Conservation (phyloP, 2,113 vertebrate species). For the Xenopus laevis region DNA sequence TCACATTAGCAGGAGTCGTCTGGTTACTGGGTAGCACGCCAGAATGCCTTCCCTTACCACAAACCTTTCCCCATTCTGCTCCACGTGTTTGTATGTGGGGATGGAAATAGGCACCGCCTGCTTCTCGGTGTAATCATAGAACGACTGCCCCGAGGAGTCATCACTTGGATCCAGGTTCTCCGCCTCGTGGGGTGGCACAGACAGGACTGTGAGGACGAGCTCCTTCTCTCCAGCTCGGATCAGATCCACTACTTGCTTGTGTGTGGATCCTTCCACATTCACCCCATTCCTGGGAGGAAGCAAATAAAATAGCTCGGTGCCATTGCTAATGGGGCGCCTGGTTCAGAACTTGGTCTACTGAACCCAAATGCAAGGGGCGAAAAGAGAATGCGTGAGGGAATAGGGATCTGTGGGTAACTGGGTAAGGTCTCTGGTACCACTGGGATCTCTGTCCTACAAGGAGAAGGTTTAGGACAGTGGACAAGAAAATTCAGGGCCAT, state of each 20-base stretch:
- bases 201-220: slow-evolving; percentile 86
- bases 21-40: too few species aligned
- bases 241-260: slow-evolving; percentile 98
- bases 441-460: too few species aligned
- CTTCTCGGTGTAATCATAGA: slow-evolving; percentile 94
- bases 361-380: too few species aligned
- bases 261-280: slow-evolving; percentile 92
- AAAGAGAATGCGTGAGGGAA: too few species aligned
- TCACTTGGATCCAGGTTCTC: slow-evolving; percentile 87
- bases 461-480: too few species aligned
- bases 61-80: slow-evolving; percentile 93
- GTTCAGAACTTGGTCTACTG: too few species aligned
- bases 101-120: slow-evolving; percentile 96
- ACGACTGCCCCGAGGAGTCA: slow-evolving; percentile 80
- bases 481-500: too few species aligned
- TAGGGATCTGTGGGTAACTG: too few species aligned
- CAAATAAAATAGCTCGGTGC: neutral
- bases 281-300: slow-evolving; percentile 77
- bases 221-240: slow-evolving; percentile 92
- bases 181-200: slow-evolving; percentile 86
- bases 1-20: too few species aligned
- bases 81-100: slow-evolving; percentile 94
- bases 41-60: slow-evolving; percentile 72
- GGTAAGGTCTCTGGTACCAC: too few species aligned
- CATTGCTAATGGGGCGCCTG: too few species aligned